These are phyloP conservation scores for Crenichthys baileyi DNA, from an alignment of 2,797 vertebrate species.

Conservation along the genomic window DNA sequence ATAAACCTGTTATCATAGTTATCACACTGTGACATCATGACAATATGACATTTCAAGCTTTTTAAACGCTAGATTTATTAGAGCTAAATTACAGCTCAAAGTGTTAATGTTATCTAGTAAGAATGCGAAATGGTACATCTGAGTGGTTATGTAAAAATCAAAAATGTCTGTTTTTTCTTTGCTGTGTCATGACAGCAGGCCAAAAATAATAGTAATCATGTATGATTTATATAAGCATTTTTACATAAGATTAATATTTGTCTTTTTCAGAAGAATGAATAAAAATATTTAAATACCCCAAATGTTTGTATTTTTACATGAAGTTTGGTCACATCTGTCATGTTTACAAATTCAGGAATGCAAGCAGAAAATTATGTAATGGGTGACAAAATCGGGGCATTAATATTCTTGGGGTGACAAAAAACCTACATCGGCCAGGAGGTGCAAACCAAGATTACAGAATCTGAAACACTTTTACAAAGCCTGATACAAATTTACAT, in stretches of 20 bases:
- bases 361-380: background rate
- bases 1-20: background rate
- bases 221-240: background rate
- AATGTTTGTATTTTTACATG: background rate
- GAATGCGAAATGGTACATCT: background rate
- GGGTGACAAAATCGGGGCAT: background rate
- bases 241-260: background rate
- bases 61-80: background rate
- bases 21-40: background rate
- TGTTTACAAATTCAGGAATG: background rate
- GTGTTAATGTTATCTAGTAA: background rate
- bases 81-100: background rate
- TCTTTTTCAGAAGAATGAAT: background rate
- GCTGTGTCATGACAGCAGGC: background rate
- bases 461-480: too few species aligned
- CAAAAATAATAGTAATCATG: background rate
- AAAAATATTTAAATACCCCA: background rate
- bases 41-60: background rate
- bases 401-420: background rate
- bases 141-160: background rate
- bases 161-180: background rate
- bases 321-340: background rate
- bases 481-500: too few species aligned
- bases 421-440: background rate
- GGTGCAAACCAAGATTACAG: too few species aligned